Evolutionary conservation across 2,888 invertebrate genomes (phyloP).

Genomic region (Quadriops clusia): DNA sequence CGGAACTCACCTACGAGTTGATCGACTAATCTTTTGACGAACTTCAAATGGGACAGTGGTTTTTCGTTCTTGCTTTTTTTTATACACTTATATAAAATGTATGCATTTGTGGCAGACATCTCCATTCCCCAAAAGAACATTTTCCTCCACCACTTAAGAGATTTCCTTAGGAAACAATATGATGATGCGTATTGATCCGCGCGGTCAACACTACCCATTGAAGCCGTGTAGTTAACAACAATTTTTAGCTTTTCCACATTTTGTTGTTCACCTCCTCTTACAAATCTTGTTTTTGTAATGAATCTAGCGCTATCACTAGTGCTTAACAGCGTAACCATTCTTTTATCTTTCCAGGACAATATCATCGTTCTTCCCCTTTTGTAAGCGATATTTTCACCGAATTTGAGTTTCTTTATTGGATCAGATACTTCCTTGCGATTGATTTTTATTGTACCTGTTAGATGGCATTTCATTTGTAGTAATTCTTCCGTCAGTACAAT

Average conservation of each 20-base stretch:
- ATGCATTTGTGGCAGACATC: slow-evolving; percentile 16
- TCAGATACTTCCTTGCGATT: slow-evolving; percentile 17
- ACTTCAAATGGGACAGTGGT: slow-evolving; percentile 15
- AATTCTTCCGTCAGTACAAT: slow-evolving; percentile 15
- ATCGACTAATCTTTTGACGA: slow-evolving; percentile 14
- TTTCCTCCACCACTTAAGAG: slow-evolving; percentile 22
- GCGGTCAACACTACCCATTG: slow-evolving; percentile 20
- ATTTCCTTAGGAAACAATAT: slow-evolving; percentile 20
- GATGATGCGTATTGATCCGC: slow-evolving; percentile 19
- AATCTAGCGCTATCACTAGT: slow-evolving; percentile 14
- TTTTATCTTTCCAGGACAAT: slow-evolving; percentile 17
- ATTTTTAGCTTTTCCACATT: slow-evolving; percentile 15
- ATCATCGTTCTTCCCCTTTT: slow-evolving; percentile 10
- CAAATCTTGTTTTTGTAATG: slow-evolving; percentile 10
- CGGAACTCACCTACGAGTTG: slow-evolving; percentile 16
- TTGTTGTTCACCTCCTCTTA: slow-evolving; percentile 7
- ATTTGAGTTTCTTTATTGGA: slow-evolving; percentile 16
- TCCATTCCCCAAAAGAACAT: slow-evolving; percentile 21
- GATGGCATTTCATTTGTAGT: slow-evolving; percentile 15
- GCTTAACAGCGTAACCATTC: slow-evolving; percentile 16
- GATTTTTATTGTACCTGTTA: slow-evolving; percentile 17
- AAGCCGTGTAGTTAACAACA: slow-evolving; percentile 15
- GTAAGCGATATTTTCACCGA: slow-evolving; percentile 11
- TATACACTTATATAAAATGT: slow-evolving; percentile 16
- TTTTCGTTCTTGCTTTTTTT: slow-evolving; percentile 13